phyloP scores from a whole-genome alignment of 2,888 invertebrate genomes.

The Saturnia japonica region DNA sequence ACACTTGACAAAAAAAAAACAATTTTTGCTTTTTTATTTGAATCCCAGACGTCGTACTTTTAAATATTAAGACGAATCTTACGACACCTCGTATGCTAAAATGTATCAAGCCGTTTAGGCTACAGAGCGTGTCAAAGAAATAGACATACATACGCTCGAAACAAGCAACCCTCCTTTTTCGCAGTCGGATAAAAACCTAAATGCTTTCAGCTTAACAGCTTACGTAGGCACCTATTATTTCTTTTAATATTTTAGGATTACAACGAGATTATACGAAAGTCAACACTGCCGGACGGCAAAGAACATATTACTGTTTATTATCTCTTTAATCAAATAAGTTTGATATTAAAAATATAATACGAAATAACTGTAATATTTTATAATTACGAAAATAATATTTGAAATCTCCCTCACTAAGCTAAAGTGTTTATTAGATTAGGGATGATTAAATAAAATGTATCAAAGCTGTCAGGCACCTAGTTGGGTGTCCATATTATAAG shows the following conservation, averaged over 20 bases:
- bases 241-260: neutral
- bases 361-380: neutral
- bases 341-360: neutral
- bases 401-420: neutral
- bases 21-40: too few species aligned
- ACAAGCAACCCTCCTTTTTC: too few species aligned
- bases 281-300: neutral
- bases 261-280: neutral
- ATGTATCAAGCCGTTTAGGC: too few species aligned
- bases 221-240: too few species aligned
- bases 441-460: neutral
- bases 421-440: neutral
- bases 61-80: too few species aligned
- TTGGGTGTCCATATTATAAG: neutral
- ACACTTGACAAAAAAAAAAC: too few species aligned
- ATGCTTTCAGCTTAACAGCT: too few species aligned
- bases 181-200: too few species aligned
- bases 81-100: too few species aligned
- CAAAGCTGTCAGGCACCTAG: neutral
- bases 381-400: neutral
- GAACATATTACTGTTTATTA: neutral
- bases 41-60: too few species aligned
- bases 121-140: too few species aligned
- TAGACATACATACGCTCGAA: too few species aligned
- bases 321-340: neutral